phyloP scores from a whole-genome alignment of 2,113 vertebrate species.

The Herpetotheres cachinnans region DNA sequence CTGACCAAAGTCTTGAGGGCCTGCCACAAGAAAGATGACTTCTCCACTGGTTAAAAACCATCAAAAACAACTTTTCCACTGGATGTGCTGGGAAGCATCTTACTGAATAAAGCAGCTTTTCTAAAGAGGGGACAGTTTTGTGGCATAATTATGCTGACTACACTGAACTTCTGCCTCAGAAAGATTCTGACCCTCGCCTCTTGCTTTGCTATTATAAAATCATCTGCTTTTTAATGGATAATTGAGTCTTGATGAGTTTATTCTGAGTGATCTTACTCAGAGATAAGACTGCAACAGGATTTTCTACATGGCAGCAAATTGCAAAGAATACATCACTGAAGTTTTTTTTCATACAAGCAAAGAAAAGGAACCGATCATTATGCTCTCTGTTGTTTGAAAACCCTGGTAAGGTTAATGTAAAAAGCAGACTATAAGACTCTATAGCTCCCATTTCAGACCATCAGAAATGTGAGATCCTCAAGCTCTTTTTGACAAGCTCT shows the following conservation, averaged over 20 bases:
- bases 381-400: neutral
- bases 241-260: neutral
- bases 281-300: neutral
- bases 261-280: neutral
- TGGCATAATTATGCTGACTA: neutral
- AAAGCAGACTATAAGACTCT: neutral
- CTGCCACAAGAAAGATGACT: neutral
- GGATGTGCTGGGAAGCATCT: neutral
- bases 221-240: neutral
- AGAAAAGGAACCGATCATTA: neutral
- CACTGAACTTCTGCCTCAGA: neutral
- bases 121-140: neutral
- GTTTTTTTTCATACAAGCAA: neutral
- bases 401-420: neutral
- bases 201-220: neutral
- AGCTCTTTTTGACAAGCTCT: neutral
- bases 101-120: constrained; percentile 13
- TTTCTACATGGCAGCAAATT: neutral
- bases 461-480: neutral
- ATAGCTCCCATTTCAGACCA: neutral
- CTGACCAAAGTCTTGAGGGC: neutral
- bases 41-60: neutral
- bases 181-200: neutral
- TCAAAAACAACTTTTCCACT: neutral
- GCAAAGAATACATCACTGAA: neutral